A percentile compares a stretch with the other conserved stretches of the same genome.
Conservation (phyloP, 2,888 invertebrate genomes). For the Dysmachus trigonus region DNA sequence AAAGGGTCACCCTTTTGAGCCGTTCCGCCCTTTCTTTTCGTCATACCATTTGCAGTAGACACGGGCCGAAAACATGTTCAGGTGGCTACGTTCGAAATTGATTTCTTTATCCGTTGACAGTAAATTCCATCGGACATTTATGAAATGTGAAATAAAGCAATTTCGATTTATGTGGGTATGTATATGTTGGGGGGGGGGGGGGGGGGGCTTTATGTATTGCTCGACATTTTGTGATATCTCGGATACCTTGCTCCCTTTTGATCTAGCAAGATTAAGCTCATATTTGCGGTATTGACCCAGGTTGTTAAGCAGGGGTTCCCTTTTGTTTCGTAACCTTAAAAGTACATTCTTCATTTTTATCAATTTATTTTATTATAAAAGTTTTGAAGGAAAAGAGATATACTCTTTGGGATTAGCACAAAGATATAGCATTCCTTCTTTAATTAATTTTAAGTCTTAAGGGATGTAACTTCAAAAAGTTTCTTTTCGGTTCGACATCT, state of each 20-base stretch:
- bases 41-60: background rate
- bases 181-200: background rate
- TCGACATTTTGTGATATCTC: background rate
- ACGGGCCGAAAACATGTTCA: background rate
- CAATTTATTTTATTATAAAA: background rate
- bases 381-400: background rate
- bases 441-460: too few species aligned
- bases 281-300: background rate
- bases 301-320: background rate
- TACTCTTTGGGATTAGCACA: background rate
- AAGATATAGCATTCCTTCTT: too few species aligned
- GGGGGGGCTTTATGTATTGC: background rate
- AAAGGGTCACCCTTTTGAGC: background rate
- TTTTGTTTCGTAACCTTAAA: background rate
- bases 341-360: background rate
- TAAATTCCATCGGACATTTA: conserved; percentile 19
- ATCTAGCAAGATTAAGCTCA: background rate
- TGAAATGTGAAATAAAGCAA: conserved; percentile 24
- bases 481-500: too few species aligned
- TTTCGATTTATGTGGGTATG: background rate
- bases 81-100: background rate
- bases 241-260: background rate
- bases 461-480: too few species aligned
- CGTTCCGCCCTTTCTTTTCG: background rate
- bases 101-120: conserved; percentile 14